Conservation (phyloP, 2,888 invertebrate genomes). For the Drosophila paranaensis region DNA sequence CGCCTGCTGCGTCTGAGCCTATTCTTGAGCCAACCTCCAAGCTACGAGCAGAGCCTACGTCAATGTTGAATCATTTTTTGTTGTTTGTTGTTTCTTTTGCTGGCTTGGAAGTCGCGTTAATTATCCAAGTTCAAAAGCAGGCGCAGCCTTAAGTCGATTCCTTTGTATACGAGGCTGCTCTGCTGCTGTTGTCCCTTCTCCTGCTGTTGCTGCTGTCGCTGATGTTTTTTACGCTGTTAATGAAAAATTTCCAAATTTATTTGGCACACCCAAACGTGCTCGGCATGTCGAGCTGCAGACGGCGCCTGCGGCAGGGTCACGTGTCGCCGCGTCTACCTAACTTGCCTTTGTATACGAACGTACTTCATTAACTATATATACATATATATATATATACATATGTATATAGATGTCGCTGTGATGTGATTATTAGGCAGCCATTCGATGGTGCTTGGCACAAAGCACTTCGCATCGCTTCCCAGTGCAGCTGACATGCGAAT, state of each 20-base stretch:
- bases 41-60: not conserved
- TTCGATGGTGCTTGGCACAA: not conserved
- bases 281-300: constrained; percentile 26
- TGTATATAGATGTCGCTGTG: not conserved
- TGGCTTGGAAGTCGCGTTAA: constrained; percentile 34
- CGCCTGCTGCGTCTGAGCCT: no score
- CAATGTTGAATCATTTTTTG: constrained; percentile 18
- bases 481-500: not conserved
- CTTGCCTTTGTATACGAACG: not conserved
- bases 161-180: constrained; percentile 11
- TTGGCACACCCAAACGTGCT: constrained; percentile 50
- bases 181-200: not conserved
- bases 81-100: not conserved
- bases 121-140: constrained; percentile 33
- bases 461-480: not conserved
- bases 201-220: constrained; percentile 1
- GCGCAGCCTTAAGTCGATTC: constrained; percentile 32
- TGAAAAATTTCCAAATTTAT: constrained; percentile 59
- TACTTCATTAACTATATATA: not conserved
- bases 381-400: not conserved
- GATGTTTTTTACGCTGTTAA: constrained; percentile 19
- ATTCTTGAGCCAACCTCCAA: no score
- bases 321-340: not conserved
- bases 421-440: not conserved
- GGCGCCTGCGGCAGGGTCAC: not conserved